A percentile compares a stretch with the other conserved stretches of the same genome.
phyloP scores from a whole-genome alignment of 2,113 vertebrate genomes.

The Polypterus bichir region DNA sequence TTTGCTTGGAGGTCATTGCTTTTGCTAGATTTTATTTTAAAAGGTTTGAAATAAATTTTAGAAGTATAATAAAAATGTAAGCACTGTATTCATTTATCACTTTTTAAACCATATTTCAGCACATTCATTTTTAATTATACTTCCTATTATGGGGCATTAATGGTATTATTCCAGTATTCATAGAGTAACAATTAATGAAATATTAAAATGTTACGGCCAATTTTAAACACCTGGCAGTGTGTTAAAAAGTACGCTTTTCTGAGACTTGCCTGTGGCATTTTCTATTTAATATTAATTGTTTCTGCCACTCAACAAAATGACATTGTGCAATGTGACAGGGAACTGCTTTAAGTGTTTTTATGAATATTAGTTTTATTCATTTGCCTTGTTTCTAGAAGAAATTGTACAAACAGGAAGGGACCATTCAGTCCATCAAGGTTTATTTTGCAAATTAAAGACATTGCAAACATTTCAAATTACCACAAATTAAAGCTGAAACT shows the following conservation, averaged over 20 bases:
- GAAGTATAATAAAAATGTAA: too few species aligned
- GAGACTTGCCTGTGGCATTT: conserved; percentile 15
- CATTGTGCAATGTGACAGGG: conserved; percentile 29
- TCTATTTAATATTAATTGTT: conserved; percentile 28
- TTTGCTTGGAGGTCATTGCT: too few species aligned
- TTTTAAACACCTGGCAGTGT: conserved; percentile 16
- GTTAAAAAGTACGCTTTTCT: conserved; percentile 16
- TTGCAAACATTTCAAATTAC: too few species aligned
- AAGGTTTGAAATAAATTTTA: too few species aligned
- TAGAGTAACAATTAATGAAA: conserved; percentile 12
- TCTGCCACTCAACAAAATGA: conserved; percentile 34
- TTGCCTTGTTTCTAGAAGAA: conserved; percentile 4
- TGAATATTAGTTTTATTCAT: conserved; percentile 25
- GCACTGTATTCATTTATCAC: too few species aligned
- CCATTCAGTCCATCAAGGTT: too few species aligned
- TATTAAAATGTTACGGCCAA: conserved; percentile 20
- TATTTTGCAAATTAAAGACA: too few species aligned
- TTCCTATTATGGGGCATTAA: not conserved
- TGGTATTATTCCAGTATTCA: conserved; percentile 3
- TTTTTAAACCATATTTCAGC: too few species aligned
- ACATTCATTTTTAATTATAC: not conserved
- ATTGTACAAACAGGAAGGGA: too few species aligned
- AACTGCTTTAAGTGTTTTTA: conserved; percentile 16
- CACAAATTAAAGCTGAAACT: too few species aligned
- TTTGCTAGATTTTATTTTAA: too few species aligned